These are phyloP conservation scores for Pterobdella sp. DNA, from an alignment of 2,888 invertebrate genomes.

Conservation along the genomic window DNA sequence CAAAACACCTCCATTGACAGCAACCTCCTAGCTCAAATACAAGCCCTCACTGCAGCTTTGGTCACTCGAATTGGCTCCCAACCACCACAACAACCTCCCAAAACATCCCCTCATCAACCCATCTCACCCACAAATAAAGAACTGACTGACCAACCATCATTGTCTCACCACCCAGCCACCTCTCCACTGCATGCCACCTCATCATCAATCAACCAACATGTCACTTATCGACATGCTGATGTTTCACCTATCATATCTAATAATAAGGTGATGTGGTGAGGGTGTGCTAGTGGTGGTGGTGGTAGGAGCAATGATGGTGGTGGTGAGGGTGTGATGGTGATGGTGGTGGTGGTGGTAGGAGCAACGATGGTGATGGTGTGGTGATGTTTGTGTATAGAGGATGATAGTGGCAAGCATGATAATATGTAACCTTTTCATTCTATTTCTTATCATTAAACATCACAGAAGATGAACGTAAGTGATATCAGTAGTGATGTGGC, in stretches of 20 bases:
- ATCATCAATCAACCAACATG: no score
- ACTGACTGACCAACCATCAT: constrained; percentile 34
- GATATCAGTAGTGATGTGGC: constrained; percentile 75
- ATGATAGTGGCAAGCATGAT: no score
- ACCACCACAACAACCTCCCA: constrained; percentile 13
- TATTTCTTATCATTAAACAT: background rate
- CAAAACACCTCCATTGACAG: constrained; percentile 44
- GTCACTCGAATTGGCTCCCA: constrained; percentile 39
- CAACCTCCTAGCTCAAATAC: constrained; percentile 48
- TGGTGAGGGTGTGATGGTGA: background rate
- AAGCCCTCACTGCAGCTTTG: constrained; percentile 48
- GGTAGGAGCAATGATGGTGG: background rate
- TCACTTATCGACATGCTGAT: background rate
- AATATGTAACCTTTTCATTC: constrained; percentile 20
- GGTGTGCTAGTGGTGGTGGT: background rate
- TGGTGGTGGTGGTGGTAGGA: background rate
- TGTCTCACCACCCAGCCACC: background rate
- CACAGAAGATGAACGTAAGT: constrained; percentile 78
- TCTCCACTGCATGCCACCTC: no score
- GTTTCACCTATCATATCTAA: background rate
- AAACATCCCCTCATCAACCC: constrained; percentile 7
- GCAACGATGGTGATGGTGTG: background rate
- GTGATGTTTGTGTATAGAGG: background rate
- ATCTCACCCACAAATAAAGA: constrained; percentile 31
- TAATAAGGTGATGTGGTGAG: background rate